phyloP scores from a whole-genome alignment of 2,888 invertebrate species.

The Siphonodentalium dalli region DNA sequence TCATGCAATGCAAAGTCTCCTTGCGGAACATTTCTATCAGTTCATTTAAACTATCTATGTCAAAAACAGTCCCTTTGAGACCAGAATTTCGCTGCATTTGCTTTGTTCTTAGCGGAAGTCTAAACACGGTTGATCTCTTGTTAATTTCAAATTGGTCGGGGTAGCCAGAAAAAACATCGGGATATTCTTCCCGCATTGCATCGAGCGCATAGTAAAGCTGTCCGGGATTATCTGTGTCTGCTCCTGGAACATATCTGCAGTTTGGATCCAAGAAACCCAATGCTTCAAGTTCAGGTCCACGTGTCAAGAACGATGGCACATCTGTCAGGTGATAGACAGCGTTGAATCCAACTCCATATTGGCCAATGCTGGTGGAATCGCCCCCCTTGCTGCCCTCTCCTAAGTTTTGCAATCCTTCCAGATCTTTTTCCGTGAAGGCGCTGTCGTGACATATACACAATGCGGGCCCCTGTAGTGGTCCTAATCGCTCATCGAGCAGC shows the following conservation, averaged over 20 bases:
- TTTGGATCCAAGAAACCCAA: conserved; percentile 58
- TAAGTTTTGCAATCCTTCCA: conserved; percentile 41
- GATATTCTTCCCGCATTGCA: conserved; percentile 6
- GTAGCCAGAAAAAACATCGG: conserved; percentile 28
- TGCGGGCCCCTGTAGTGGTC: conserved; percentile 43
- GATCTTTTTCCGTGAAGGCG: conserved; percentile 37
- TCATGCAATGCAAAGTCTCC: too few relatives aligned
- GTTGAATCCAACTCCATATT: conserved; percentile 54
- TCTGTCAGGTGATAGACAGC: conserved; percentile 51
- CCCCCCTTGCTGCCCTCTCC: conserved; percentile 43
- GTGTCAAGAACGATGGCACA: conserved; percentile 44
- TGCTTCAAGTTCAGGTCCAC: conserved; percentile 31
- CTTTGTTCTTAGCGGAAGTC: conserved; percentile 30
- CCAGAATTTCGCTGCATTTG: too few relatives aligned
- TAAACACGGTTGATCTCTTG: conserved; percentile 29
- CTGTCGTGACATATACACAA: conserved; percentile 45
- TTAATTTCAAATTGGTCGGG: conserved; percentile 24
- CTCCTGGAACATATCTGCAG: conserved; percentile 42
- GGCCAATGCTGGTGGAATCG: conserved; percentile 43
- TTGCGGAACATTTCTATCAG: too few relatives aligned
- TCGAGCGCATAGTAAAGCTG: conserved; percentile 14
- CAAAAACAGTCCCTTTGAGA: too few relatives aligned
- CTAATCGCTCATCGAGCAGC: conserved; percentile 14
- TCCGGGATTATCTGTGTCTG: conserved; percentile 26
- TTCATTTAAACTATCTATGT: too few relatives aligned